These are phyloP conservation scores for Strigamia maritima DNA, from an alignment of 2,888 invertebrate species.

Conservation along the genomic window DNA sequence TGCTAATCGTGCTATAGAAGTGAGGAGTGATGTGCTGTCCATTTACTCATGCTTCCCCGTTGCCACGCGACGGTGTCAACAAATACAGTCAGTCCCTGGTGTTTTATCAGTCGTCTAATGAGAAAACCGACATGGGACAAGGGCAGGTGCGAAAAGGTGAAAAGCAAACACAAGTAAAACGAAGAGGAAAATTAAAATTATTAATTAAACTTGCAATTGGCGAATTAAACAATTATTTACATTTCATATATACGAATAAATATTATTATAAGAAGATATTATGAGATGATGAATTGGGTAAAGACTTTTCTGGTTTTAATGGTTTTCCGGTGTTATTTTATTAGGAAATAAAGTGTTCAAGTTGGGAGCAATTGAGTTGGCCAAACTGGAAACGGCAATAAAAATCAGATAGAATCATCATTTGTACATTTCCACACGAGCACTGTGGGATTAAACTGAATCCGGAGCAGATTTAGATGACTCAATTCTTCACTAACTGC, in stretches of 20 bases:
- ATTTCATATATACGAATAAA: neutral
- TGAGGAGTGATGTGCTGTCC: neutral
- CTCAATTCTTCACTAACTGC: conserved; percentile 16
- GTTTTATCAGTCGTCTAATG: conserved; percentile 21
- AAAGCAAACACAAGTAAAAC: neutral
- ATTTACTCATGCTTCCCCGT: neutral
- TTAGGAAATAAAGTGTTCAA: conserved; percentile 9
- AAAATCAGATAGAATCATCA: conserved; percentile 28
- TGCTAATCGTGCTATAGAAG: neutral
- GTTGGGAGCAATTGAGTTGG: conserved; percentile 26
- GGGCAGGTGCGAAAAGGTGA: conserved; percentile 11
- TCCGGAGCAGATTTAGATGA: conserved; percentile 11
- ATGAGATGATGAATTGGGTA: no score
- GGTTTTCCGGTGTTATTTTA: neutral
- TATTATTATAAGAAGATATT: no score
- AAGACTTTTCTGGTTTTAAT: neutral
- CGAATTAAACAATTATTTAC: neutral
- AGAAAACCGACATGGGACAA: conserved; percentile 14
- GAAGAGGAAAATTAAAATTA: neutral
- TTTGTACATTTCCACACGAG: conserved; percentile 12
- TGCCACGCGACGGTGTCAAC: neutral
- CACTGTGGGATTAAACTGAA: neutral
- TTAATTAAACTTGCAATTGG: neutral
- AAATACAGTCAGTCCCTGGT: neutral
- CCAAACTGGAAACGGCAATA: conserved; percentile 19